A percentile compares a stretch with the other conserved stretches of the same genome.
Conservation (phyloP, 1,140 invertebrate genomes). For the Nasonia vitripennis region DNA sequence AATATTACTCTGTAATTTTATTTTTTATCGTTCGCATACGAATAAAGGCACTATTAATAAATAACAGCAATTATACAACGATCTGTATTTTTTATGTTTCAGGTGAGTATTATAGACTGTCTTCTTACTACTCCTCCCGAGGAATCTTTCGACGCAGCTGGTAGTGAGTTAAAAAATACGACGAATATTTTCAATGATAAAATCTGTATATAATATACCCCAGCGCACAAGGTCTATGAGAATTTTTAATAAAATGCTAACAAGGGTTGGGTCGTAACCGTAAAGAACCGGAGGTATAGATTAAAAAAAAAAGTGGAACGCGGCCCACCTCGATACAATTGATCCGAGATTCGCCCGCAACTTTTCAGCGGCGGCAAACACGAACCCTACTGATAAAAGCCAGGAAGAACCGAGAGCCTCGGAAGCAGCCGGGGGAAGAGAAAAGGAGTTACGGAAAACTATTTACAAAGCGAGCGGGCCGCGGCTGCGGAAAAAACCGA, state of each 20-base stretch:
- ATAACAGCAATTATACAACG: too few relatives aligned
- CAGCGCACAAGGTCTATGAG: too few relatives aligned
- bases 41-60: too few relatives aligned
- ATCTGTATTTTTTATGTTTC: not conserved
- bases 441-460: constrained; percentile 4
- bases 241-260: too few relatives aligned
- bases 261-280: too few relatives aligned
- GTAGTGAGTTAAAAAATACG: not conserved
- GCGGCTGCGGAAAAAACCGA: not conserved
- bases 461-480: not conserved
- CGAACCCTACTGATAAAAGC: not conserved
- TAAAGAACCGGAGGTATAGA: not conserved
- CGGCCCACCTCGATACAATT: not conserved
- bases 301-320: not conserved
- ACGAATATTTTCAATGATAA: not conserved
- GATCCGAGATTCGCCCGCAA: not conserved
- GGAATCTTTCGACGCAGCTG: not conserved
- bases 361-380: too few relatives aligned
- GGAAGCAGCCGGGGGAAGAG: not conserved
- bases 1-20: too few relatives aligned
- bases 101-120: not conserved
- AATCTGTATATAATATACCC: too few relatives aligned
- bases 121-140: not conserved
- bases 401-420: not conserved
- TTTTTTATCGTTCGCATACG: too few relatives aligned